phyloP scores from a whole-genome alignment of 2,113 vertebrate species.

The Odontesthes bonariensis region DNA sequence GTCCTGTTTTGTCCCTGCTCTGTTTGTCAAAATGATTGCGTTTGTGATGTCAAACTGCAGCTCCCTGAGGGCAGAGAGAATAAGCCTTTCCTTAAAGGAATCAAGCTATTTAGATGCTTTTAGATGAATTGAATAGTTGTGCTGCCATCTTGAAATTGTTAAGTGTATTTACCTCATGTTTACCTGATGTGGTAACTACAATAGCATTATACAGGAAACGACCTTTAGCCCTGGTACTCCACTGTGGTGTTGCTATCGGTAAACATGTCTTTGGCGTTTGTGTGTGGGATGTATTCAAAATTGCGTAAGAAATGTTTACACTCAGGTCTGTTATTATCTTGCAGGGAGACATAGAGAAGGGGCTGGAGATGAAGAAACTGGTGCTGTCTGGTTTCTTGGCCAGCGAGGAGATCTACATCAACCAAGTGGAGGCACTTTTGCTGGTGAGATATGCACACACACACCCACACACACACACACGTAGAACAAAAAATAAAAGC shows the following conservation, averaged over 20 bases:
- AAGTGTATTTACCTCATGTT: slow-evolving; percentile 18
- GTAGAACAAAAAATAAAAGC: background rate
- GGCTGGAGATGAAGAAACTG: slow-evolving; percentile 97
- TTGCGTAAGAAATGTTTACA: background rate
- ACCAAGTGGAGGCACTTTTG: slow-evolving; percentile 94
- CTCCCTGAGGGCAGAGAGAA: background rate
- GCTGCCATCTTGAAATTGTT: background rate
- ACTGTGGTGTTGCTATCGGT: background rate
- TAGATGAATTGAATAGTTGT: slow-evolving; percentile 1
- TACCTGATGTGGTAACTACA: slow-evolving; percentile 28
- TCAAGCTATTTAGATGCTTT: slow-evolving; percentile 32
- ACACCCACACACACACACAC: background rate
- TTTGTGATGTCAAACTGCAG: background rate
- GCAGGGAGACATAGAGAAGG: slow-evolving; percentile 93
- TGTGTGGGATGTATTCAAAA: slow-evolving; percentile 1
- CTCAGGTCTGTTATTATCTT: slow-evolving; percentile 20
- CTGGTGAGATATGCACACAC: slow-evolving; percentile 84
- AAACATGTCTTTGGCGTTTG: background rate
- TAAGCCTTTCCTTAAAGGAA: slow-evolving; percentile 38
- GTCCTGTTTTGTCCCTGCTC: background rate
- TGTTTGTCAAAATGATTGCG: slow-evolving; percentile 16
- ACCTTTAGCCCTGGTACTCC: slow-evolving; percentile 2
- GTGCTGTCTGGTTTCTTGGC: slow-evolving; percentile 96
- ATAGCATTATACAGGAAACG: slow-evolving; percentile 25
- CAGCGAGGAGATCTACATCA: slow-evolving; percentile 99